phyloP scores from a whole-genome alignment of 2,113 vertebrate species.

The Struthio camelus region DNA sequence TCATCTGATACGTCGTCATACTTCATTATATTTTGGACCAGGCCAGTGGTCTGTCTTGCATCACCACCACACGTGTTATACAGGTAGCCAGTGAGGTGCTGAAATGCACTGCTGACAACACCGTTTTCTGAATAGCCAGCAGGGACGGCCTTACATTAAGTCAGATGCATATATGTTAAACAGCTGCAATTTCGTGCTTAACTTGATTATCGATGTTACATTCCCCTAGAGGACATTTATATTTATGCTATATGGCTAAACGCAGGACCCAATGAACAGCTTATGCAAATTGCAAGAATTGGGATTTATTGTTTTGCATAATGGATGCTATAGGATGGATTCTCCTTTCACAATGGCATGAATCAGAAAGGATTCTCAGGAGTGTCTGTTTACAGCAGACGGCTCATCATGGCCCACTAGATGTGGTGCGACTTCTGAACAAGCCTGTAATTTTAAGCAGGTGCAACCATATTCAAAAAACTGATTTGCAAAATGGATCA shows the following conservation, averaged over 20 bases:
- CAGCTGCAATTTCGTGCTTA: background rate
- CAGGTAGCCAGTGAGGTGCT: background rate
- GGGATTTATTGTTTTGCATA: background rate
- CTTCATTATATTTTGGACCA: conserved; percentile 22
- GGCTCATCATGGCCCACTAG: background rate
- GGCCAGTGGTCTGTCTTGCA: conserved; percentile 23
- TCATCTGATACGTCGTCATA: conserved; percentile 51
- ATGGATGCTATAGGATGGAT: background rate
- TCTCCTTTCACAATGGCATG: background rate
- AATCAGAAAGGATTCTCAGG: background rate
- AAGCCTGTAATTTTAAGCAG: background rate
- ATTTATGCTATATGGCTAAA: background rate
- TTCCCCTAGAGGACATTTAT: background rate
- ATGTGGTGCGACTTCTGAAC: background rate
- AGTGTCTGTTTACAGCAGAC: background rate
- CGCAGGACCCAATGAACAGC: background rate
- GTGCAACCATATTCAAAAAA: background rate
- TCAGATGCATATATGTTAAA: background rate
- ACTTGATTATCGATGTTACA: background rate
- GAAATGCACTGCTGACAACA: background rate
- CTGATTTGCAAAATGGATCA: fast-evolving
- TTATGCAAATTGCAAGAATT: background rate
- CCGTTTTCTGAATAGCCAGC: background rate
- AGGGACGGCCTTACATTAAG: background rate
- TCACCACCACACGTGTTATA: background rate